Evolutionary conservation across 1,140 invertebrate genomes (phyloP), one percentile per base, ranked within the genome.

Genomic region (Penaeus indicus): DNA sequence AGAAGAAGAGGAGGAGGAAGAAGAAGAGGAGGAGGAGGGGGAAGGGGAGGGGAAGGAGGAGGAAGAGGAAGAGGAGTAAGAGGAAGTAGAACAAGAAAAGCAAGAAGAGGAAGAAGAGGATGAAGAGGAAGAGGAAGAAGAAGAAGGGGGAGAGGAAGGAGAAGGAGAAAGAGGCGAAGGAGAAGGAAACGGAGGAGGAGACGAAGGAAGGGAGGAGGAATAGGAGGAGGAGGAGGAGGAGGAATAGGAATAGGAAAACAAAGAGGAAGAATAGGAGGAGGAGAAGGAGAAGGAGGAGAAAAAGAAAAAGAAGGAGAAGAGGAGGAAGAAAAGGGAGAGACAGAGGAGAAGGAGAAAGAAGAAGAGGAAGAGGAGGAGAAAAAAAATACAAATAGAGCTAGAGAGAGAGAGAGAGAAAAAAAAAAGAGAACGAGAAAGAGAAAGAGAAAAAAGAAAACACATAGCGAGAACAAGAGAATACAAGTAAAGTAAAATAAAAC

Each of bases 211-310:
- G 32, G 21, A 77, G 67, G 27, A 7, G 54, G 38, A 89, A 27
- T 25, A 25, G 89, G 61, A 54, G 63, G 77, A 42, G 19, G 78
- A 75, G 69, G 18, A 47, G 78, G 85, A 32, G 32, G 38, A 19
- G 60, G n/a, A 89, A 32, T 5, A 32, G 80, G 25, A 89, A 60
- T 4, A 13, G 13, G 64, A 27, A 13, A 69, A 13, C 3, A 13
- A 27, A 13, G 13, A 13, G 13, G 64, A 69, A 13, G 13, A 13
- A 27, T 3, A 69, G 64, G 13, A 13, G 13, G 27, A 27, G 64
- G 13, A 13, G 13, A 13, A 27, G 27, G 13, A 13, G 13, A 13
- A 69, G 27, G 13, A 13, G 13, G 27, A 69, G 64, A 27, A 13
- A 69, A 13, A 27, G 64, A 69, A 13, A 69, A 13, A 27, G 27